Evolutionary conservation across 2,113 vertebrate species (phyloP).

Genomic region (Hemichromis elongatus): DNA sequence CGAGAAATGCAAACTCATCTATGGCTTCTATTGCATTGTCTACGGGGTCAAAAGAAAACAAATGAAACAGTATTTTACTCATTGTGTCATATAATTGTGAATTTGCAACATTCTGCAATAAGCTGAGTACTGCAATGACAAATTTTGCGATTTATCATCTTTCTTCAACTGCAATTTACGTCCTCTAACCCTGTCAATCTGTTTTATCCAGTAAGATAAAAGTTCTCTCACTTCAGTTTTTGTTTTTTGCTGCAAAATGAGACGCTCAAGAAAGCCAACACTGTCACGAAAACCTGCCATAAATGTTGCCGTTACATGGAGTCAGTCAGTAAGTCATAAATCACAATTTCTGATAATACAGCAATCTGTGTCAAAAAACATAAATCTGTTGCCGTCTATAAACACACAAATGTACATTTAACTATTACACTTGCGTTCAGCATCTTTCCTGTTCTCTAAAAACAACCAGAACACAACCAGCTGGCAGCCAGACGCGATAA

Average conservation of each 20-base stretch:
- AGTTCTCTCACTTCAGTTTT: background rate
- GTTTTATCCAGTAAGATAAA: background rate
- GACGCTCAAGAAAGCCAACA: background rate
- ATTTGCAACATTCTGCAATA: background rate
- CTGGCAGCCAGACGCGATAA: background rate
- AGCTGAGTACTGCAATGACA: background rate
- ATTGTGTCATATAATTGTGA: background rate
- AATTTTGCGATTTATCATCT: background rate
- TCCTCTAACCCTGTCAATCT: background rate
- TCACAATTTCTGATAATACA: background rate
- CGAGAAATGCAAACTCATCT: conserved; percentile 95
- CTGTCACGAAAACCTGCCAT: background rate
- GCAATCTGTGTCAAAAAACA: background rate
- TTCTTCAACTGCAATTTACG: background rate
- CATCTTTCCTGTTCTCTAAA: too few species aligned
- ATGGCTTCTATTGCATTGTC: conserved; percentile 94
- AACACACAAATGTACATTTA: too few species aligned
- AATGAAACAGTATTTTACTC: background rate
- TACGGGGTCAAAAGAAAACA: conserved; percentile 51
- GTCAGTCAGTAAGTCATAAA: background rate
- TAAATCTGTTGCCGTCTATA: background rate
- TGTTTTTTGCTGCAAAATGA: background rate
- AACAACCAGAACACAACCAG: too few species aligned
- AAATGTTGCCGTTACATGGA: background rate
- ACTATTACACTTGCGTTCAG: too few species aligned